These are phyloP conservation scores for Onychomys torridus DNA, from an alignment of 2,797 vertebrate species.

Conservation along the genomic window DNA sequence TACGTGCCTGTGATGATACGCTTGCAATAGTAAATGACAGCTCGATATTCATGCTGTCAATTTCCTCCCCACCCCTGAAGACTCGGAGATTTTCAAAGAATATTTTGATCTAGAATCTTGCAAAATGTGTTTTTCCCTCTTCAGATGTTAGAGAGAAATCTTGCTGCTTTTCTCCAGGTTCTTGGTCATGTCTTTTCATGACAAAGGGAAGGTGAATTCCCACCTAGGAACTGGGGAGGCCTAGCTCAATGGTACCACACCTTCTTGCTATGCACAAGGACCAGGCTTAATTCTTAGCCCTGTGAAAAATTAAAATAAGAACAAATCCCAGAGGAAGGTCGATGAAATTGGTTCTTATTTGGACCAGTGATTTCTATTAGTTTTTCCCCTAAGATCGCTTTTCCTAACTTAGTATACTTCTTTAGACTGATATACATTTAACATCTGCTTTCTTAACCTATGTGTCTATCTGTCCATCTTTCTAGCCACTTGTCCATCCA, in stretches of 20 bases:
- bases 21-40: background rate
- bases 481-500: background rate
- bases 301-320: background rate
- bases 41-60: background rate
- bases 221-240: background rate
- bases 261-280: background rate
- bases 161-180: background rate
- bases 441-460: background rate
- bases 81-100: background rate
- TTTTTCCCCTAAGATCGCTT: background rate
- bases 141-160: background rate
- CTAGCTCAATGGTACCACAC: background rate
- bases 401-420: conserved; percentile 49
- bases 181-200: background rate
- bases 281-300: background rate
- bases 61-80: background rate
- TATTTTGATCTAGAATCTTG: conserved; percentile 36
- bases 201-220: conserved; percentile 4
- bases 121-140: conserved; percentile 50
- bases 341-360: conserved; percentile 54
- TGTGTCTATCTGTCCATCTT: background rate
- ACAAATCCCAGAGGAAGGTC: background rate
- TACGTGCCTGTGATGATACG: background rate
- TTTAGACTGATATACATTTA: conserved; percentile 23
- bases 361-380: conserved; percentile 31